phyloP scores from a whole-genome alignment of 2,888 invertebrate genomes.

The Epirrhoe tristata region DNA sequence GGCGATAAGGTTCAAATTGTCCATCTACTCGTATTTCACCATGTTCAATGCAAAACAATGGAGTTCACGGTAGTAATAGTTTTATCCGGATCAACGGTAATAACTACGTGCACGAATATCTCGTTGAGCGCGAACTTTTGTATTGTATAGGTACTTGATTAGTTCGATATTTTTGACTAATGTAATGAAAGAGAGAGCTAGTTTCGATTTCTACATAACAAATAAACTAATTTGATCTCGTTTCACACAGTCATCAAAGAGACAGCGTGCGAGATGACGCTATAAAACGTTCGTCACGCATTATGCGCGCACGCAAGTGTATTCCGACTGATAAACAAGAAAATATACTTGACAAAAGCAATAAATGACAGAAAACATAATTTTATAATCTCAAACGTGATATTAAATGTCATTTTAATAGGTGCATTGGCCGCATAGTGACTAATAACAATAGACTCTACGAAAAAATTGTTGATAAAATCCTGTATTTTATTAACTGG shows the following conservation, averaged over 20 bases:
- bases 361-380: no score
- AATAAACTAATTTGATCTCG: slow-evolving; percentile 24
- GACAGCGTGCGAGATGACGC: slow-evolving; percentile 8
- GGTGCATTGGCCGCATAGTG: no score
- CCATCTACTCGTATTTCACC: slow-evolving; percentile 7
- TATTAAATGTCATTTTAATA: no score
- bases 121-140: not conserved
- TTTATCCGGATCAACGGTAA: slow-evolving; percentile 15
- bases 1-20: slow-evolving; percentile 28
- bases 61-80: slow-evolving; percentile 17
- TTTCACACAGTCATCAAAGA: slow-evolving; percentile 12
- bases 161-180: slow-evolving; percentile 18
- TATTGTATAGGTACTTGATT: slow-evolving; percentile 4
- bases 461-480: no score
- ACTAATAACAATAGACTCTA: no score
- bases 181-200: slow-evolving; percentile 27
- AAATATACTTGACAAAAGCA: no score
- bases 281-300: slow-evolving; percentile 23
- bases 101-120: slow-evolving; percentile 18
- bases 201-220: slow-evolving; percentile 22
- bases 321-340: not conserved
- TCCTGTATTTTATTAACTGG: no score
- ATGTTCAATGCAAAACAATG: slow-evolving; percentile 23
- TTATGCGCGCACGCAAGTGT: slow-evolving; percentile 15
- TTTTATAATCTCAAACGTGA: no score